Evolutionary conservation across 2,113 vertebrate species (phyloP), one percentile per base, ranked within the genome.

Genomic region (Malaclemys terrapin): DNA sequence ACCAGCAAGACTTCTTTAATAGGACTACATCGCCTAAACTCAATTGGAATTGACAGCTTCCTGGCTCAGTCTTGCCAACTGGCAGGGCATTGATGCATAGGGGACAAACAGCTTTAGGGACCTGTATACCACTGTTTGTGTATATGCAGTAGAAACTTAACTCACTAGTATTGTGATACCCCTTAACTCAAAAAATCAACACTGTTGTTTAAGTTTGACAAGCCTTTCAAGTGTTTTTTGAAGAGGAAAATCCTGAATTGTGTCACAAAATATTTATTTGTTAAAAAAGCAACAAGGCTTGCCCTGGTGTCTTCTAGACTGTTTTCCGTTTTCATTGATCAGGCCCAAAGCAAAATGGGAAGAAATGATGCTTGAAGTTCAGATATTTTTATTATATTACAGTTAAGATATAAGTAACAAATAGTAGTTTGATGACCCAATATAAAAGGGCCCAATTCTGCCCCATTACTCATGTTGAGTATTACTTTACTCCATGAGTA

Each of bases 21-120:
- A 97, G 98, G 98, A 97, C 98, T 98, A 98, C 98, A 97, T 98
- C 97, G 98, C 99, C 98, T 98, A 98, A 99, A 97, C 98, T 98
- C 99, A 99, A 99, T 99, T 98, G 98, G 99, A 99, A 99, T 98
- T 99, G 99, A 99, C 99, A 99, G 99, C 98, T 99, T 99, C 99
- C 99, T 99, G 99, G 99, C 98, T 98, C 98, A 59, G 98, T 94
- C 96, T 96, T 99, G 99, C 99, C 99, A 99, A 99, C 99, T 99
- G 99, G 99, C 99, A 99, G 98, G 97, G 98, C 98, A 97, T 90
- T 95, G 96, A 97, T 98, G 98, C 98, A 86, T 84, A 85, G 96
- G 98, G 98, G 98, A 98, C 98, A 98, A 98, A 98, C 98, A 98
- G 98, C 91, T 75, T 91, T 89, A 96, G 95, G 98, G 97, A 96